These are phyloP conservation scores for Spialia ferax DNA, from an alignment of 2,888 invertebrate genomes.

Conservation along the genomic window DNA sequence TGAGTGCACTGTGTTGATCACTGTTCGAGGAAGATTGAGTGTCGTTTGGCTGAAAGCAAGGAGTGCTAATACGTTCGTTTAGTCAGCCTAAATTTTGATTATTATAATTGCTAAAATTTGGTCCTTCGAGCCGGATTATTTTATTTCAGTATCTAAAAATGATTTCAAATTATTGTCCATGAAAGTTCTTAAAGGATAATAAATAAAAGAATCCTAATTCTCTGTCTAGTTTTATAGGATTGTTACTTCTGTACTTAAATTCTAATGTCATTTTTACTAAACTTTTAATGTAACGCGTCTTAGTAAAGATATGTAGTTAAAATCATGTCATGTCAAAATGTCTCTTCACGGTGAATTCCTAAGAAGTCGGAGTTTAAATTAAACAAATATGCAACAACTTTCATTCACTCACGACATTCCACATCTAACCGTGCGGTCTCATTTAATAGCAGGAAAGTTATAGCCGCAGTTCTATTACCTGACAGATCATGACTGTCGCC, in stretches of 20 bases:
- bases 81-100: not conserved
- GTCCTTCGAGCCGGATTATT: slow-evolving; percentile 19
- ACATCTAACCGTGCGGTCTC: slow-evolving; percentile 21
- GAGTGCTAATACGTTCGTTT: slow-evolving; percentile 3
- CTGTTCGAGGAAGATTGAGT: slow-evolving; percentile 31
- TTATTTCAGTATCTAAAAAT: not conserved
- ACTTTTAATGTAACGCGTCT: too few species aligned
- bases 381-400: slow-evolving; percentile 20
- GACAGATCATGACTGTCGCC: slow-evolving; percentile 37
- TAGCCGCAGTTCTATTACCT: slow-evolving; percentile 29
- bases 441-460: slow-evolving; percentile 25
- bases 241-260: too few species aligned
- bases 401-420: slow-evolving; percentile 35
- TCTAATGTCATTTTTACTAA: too few species aligned
- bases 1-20: slow-evolving; percentile 10
- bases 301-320: too few species aligned
- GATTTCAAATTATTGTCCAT: not conserved
- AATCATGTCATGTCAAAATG: too few species aligned
- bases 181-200: not conserved
- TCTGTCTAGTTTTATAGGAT: too few species aligned
- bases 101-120: not conserved
- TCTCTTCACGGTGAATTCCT: not conserved
- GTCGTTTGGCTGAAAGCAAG: not conserved
- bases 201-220: too few species aligned
- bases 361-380: not conserved